Evolutionary conservation across 64 coral and sea anemone species (phyloP), one percentile per base, ranked within the genome.

Genomic region (Hydrozoanthus tunicans): DNA sequence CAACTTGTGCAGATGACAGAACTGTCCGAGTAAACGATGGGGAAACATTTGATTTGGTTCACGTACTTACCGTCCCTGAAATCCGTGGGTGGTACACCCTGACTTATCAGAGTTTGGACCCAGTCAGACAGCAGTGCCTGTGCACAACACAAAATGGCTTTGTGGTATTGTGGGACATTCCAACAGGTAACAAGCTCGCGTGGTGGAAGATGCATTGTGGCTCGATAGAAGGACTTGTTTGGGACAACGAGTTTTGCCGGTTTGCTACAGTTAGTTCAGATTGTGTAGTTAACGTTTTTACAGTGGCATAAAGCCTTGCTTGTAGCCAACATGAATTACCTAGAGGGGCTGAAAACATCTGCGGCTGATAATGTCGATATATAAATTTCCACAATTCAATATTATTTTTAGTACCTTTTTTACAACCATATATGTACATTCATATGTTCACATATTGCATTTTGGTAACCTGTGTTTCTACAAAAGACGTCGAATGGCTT

Each of bases 141-240:
- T 97, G 95, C 70, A 92, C 95, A 84, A 97, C 95, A 72, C 92
- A 97, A 78, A 97, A 97, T 79, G 95, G 95, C 17, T 91, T 83
- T 55, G 59, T 97, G 12, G 92, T 90, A 82, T 91, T 97, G 51
- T 97, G 95, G 95, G 95, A 97, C 84, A 64, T 90, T 77, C 43
- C 72, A 13, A 94, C 76, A 83, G 95, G 95, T 8, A 81, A 90
- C 9, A 71, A 80, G 23, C 75, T 97, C 64, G 90, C 68, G 6
- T 97, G 95, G 76, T 71, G 81, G 7, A 97, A 97, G 62, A 94
- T 97, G 95, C 92, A 97, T 70, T 67, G 89, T 59, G 95, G 92
- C 0, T 97, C 95, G 25, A 92, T 97, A 66, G 95, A 97, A 82
- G 95, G 95, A 54, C 23, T 97, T 1, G 89, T 86, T 32, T 97